phyloP scores from a whole-genome alignment of 2,113 vertebrate genomes.

The Lamprotornis superbus region DNA sequence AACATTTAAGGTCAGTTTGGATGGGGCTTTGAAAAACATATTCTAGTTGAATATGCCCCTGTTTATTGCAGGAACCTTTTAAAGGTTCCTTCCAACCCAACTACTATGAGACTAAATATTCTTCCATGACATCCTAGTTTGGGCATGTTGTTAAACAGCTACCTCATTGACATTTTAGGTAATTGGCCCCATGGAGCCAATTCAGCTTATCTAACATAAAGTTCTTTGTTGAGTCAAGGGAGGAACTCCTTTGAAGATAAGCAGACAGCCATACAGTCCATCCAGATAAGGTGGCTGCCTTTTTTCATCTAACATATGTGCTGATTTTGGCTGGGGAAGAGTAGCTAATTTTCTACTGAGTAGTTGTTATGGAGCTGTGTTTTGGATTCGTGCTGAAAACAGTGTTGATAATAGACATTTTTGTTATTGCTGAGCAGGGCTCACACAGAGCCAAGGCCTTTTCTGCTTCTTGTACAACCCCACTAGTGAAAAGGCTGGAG shows the following conservation, averaged over 20 bases:
- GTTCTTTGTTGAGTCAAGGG: not conserved
- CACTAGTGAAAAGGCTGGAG: not conserved
- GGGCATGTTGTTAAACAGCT: not conserved
- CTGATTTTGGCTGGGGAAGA: not conserved
- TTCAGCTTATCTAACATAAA: not conserved
- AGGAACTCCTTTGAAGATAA: not conserved
- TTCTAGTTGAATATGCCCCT: not conserved
- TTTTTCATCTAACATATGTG: not conserved
- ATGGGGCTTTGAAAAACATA: not conserved
- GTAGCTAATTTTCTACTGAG: not conserved
- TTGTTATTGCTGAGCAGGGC: not conserved
- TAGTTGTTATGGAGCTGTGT: not conserved
- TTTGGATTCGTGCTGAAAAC: not conserved
- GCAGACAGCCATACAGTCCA: not conserved
- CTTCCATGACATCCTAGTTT: not conserved
- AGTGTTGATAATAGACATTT: not conserved
- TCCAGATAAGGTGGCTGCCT: fast-evolving
- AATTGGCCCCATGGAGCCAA: not conserved
- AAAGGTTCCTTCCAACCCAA: not conserved
- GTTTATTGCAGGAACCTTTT: not conserved
- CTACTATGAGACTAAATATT: not conserved
- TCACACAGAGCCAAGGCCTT: not conserved
- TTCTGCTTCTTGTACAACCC: not conserved
- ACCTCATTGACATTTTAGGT: not conserved
- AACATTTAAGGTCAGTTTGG: not conserved